Evolutionary conservation across 53 echinoderm and acorn worm species (phyloP).

Genomic region (Patiria pectinifera): DNA sequence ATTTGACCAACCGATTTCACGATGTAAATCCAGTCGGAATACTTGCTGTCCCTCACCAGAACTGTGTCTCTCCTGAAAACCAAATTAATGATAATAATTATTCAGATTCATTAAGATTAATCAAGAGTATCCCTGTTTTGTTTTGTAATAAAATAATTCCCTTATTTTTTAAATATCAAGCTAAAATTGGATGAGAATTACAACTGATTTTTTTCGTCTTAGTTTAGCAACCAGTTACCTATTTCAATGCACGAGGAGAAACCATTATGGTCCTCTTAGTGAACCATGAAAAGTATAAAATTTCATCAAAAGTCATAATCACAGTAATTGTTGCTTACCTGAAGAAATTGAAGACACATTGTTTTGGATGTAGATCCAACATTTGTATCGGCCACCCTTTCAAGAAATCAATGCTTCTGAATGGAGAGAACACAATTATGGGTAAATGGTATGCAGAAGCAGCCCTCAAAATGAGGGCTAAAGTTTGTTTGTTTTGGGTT

Average conservation of each 20-base stretch:
- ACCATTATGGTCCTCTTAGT: no score
- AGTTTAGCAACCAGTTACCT: no score
- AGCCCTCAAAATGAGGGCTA: no score
- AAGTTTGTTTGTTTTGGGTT: no score
- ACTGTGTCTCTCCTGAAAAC: constrained; percentile 66
- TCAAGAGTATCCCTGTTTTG: not conserved
- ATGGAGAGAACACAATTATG: not conserved
- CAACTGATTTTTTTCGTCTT: no score
- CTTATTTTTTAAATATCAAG: no score
- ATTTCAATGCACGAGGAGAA: no score
- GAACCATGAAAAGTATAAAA: no score
- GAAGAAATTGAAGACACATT: constrained; percentile 83
- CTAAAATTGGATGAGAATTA: no score
- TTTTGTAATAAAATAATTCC: no score
- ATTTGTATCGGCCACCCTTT: constrained; percentile 73
- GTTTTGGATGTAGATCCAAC: constrained; percentile 73
- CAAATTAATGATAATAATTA: not conserved
- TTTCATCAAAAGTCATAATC: not conserved
- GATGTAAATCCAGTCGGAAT: constrained; percentile 79
- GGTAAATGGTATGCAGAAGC: not conserved
- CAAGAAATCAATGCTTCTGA: constrained; percentile 70
- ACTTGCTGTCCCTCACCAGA: constrained; percentile 72
- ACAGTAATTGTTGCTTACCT: constrained; percentile 43
- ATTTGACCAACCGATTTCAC: constrained; percentile 66
- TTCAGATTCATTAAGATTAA: not conserved